Evolutionary conservation across 2,888 invertebrate species (phyloP).

Genomic region (Capitulum mitella): DNA sequence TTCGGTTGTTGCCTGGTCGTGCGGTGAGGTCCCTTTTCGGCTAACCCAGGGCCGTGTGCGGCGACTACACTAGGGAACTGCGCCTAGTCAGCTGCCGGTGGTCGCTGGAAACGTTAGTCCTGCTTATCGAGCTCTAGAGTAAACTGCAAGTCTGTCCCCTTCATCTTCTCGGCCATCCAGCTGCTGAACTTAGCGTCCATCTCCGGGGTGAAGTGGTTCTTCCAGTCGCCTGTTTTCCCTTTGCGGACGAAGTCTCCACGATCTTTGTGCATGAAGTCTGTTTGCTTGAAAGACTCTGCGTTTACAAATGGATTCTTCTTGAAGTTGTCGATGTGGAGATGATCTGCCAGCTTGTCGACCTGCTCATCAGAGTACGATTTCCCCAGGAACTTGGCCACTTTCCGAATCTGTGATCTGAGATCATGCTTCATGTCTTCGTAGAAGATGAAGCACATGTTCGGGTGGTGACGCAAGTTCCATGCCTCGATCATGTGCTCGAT

Average conservation of each 20-base stretch:
- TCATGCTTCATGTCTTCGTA: constrained; percentile 28
- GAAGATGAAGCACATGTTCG: constrained; percentile 28
- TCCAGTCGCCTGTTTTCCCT: constrained; percentile 35
- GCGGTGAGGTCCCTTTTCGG: no score
- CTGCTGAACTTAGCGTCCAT: constrained; percentile 31
- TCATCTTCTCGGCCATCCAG: constrained; percentile 32
- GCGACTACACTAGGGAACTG: no score
- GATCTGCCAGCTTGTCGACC: constrained; percentile 7
- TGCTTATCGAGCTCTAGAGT: not conserved
- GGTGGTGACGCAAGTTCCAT: constrained; percentile 29
- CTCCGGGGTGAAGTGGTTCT: constrained; percentile 33
- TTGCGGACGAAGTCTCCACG: constrained; percentile 31
- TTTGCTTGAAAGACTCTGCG: constrained; percentile 18
- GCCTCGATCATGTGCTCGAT: constrained; percentile 28
- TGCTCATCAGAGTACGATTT: constrained; percentile 29
- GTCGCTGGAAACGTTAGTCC: no score
- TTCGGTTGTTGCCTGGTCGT: no score
- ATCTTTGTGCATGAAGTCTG: constrained; percentile 29
- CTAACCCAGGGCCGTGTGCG: no score
- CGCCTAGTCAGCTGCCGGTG: no score
- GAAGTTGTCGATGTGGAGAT: constrained; percentile 30
- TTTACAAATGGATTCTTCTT: constrained; percentile 29
- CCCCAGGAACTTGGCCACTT: constrained; percentile 28
- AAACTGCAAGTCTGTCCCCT: not conserved
- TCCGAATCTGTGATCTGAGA: constrained; percentile 15